Evolutionary conservation across 2,888 invertebrate genomes (phyloP).

Genomic region (Bellardia pandia): DNA sequence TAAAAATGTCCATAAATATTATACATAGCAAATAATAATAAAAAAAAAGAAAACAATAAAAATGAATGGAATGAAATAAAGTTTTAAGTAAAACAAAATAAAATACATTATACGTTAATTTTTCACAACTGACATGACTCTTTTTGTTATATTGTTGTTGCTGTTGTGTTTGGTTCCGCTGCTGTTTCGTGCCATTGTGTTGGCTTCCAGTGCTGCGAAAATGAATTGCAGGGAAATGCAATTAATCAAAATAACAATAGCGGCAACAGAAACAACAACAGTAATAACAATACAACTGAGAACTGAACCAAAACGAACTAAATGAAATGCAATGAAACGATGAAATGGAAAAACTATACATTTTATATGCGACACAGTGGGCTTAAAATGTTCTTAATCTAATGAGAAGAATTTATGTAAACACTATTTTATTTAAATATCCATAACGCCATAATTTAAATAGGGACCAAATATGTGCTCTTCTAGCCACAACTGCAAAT

Average conservation of each 20-base stretch:
- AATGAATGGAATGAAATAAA: conserved; percentile 15
- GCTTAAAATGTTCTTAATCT: too few species aligned
- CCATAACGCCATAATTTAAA: too few species aligned
- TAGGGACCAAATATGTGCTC: too few species aligned
- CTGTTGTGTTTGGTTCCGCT: conserved; percentile 34
- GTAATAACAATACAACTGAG: conserved; percentile 9
- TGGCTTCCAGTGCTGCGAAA: conserved; percentile 48
- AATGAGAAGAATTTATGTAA: too few species aligned
- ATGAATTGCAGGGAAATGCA: conserved; percentile 70
- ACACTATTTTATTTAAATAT: too few species aligned
- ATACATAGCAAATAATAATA: conserved; percentile 21
- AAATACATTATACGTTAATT: conserved; percentile 66
- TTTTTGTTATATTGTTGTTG: not conserved
- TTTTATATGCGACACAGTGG: conserved; percentile 25
- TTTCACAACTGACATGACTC: conserved; percentile 68
- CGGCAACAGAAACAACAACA: not conserved
- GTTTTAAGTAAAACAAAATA: conserved; percentile 1
- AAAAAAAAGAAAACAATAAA: conserved; percentile 15
- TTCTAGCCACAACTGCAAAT: too few species aligned
- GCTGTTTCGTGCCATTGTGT: conserved; percentile 53
- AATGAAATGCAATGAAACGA: conserved; percentile 60
- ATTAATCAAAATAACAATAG: conserved; percentile 70
- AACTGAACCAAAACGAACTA: conserved; percentile 15
- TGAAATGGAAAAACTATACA: conserved; percentile 63
- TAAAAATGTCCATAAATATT: conserved; percentile 51